Evolutionary conservation across 2,888 invertebrate species (phyloP).

Genomic region (Ditula angustiorana): DNA sequence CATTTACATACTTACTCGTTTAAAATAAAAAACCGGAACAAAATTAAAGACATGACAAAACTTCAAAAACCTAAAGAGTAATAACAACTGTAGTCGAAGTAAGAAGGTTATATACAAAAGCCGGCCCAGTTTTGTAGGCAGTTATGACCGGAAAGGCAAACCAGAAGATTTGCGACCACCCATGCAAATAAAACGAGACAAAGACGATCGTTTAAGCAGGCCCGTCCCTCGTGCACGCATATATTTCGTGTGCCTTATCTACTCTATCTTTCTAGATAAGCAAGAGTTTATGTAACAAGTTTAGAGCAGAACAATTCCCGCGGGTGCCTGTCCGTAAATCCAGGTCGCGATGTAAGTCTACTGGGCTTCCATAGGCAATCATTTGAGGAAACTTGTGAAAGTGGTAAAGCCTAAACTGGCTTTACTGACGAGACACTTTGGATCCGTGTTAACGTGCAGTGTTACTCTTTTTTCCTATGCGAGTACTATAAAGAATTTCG

Average conservation of each 20-base stretch:
- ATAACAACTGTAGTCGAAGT: no score
- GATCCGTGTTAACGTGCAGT: slow-evolving; percentile 14
- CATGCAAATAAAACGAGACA: slow-evolving; percentile 27
- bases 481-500: not conserved
- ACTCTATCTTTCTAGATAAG: slow-evolving; percentile 38
- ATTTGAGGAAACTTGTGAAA: slow-evolving; percentile 29
- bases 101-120: not conserved
- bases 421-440: slow-evolving; percentile 17
- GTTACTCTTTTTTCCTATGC: not conserved
- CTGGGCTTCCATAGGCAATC: slow-evolving; percentile 27
- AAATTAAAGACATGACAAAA: not conserved
- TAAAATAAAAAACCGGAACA: not conserved
- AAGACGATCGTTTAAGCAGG: slow-evolving; percentile 15
- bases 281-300: slow-evolving; percentile 37
- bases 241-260: slow-evolving; percentile 36
- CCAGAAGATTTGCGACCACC: slow-evolving; percentile 27
- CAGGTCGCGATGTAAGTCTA: slow-evolving; percentile 55
- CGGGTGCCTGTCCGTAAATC: slow-evolving; percentile 56
- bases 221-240: slow-evolving; percentile 12
- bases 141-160: not conserved
- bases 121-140: not conserved
- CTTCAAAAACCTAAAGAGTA: not conserved
- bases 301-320: slow-evolving; percentile 49
- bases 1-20: not conserved
- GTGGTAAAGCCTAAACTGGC: slow-evolving; percentile 24